Evolutionary conservation across 2,113 vertebrate genomes (phyloP).

Genomic region (Otolemur garnettii): DNA sequence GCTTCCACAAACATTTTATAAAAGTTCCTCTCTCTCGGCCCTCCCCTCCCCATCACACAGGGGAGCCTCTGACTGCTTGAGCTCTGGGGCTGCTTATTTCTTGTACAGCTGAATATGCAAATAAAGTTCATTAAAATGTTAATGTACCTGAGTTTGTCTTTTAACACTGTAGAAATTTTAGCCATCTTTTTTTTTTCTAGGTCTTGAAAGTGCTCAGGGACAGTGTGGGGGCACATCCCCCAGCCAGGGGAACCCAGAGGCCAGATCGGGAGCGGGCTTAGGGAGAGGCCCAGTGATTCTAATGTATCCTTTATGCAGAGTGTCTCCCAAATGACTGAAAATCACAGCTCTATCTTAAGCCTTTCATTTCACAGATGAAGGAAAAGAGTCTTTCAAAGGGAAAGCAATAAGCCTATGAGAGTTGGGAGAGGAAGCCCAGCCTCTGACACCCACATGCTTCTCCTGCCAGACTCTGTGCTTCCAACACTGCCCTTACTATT

Average conservation of each 20-base stretch:
- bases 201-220: no score
- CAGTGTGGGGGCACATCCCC: no score
- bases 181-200: not conserved
- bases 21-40: not conserved
- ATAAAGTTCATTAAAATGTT: not conserved
- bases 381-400: not conserved
- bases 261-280: not conserved
- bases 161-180: not conserved
- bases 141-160: not conserved
- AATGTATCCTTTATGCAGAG: not conserved
- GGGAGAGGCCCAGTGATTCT: not conserved
- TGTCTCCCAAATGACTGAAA: not conserved
- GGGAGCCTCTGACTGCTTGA: not conserved
- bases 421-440: not conserved
- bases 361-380: not conserved
- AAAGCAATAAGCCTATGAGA: not conserved
- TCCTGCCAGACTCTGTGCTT: not conserved
- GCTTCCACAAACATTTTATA: not conserved
- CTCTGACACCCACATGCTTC: accelerated
- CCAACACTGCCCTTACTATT: not conserved
- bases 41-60: not conserved
- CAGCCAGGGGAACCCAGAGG: not conserved
- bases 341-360: no score
- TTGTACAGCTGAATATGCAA: not conserved
- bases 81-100: not conserved